Percentiles rank a stretch among this genome's conserved stretches.
phyloP scores from a whole-genome alignment of 2,797 vertebrate genomes.

The Nannoperca obscura region DNA sequence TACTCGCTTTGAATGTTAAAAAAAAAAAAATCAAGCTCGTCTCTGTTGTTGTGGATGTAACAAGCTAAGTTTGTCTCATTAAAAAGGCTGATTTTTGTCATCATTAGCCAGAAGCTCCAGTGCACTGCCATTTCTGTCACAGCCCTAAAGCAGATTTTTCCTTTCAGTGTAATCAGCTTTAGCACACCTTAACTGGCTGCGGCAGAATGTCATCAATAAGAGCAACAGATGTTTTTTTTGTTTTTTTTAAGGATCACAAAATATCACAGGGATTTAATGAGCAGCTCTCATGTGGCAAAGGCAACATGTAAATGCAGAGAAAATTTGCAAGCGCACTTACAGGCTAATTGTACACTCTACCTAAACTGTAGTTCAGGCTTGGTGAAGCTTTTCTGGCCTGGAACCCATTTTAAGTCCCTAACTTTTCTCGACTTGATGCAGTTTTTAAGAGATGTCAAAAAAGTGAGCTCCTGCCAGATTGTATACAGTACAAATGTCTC shows the following conservation, averaged over 20 bases:
- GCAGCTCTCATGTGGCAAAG: neutral
- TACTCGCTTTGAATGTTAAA: conserved; percentile 31
- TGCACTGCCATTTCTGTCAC: conserved; percentile 21
- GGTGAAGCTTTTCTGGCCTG: conserved; percentile 6
- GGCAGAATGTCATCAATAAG: conserved; percentile 23
- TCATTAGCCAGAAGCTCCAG: conserved; percentile 47
- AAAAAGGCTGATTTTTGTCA: conserved; percentile 47
- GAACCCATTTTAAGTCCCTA: conserved; percentile 25
- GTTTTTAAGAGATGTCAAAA: conserved; percentile 19
- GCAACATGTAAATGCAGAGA: conserved; percentile 13
- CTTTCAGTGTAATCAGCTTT: conserved; percentile 44
- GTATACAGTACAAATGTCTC: neutral
- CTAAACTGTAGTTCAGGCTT: neutral
- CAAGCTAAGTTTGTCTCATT: conserved; percentile 54
- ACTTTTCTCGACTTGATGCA: conserved; percentile 19
- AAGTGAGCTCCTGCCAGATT: conserved; percentile 10
- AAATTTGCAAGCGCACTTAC: conserved; percentile 10
- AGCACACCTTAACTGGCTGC: conserved; percentile 41
- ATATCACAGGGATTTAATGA: conserved; percentile 44
- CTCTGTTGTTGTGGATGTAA: conserved; percentile 31
- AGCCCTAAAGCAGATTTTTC: conserved; percentile 25
- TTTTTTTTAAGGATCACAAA: conserved; percentile 11
- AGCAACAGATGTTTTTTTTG: conserved; percentile 23
- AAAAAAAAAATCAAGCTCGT: conserved; percentile 31
- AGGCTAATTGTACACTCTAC: neutral